Conservation (phyloP, 1,140 invertebrate species). For the Oreohelix idahoensis region DNA sequence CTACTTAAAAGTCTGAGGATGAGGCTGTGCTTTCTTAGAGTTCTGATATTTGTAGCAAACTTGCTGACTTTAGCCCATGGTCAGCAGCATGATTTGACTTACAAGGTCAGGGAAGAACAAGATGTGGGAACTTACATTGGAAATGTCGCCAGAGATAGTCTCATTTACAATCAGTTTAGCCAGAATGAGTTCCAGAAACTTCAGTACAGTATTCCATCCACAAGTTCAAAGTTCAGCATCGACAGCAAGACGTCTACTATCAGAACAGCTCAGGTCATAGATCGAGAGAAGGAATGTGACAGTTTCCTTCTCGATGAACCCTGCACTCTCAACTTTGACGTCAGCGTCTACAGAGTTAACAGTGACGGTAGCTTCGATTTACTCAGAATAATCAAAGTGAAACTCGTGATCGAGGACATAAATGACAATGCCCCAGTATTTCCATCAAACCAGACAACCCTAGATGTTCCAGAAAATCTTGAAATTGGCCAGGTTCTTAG, state of each 20-base stretch:
- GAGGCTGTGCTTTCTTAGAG: too few species aligned
- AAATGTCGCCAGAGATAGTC: slow-evolving; percentile 61
- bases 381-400: slow-evolving; percentile 64
- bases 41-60: not conserved
- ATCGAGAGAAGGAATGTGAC: slow-evolving; percentile 60
- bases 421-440: slow-evolving; percentile 95
- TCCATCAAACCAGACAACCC: slow-evolving; percentile 52
- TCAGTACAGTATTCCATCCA: slow-evolving; percentile 63
- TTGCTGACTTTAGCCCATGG: not conserved
- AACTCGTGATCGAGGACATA: slow-evolving; percentile 78
- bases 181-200: slow-evolving; percentile 57
- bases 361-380: slow-evolving; percentile 50
- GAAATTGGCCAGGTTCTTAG: slow-evolving; percentile 78
- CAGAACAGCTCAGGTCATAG: slow-evolving; percentile 53
- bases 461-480: slow-evolving; percentile 72
- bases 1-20: too few species aligned
- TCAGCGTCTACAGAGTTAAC: slow-evolving; percentile 55
- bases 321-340: slow-evolving; percentile 59
- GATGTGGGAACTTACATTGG: slow-evolving; percentile 57
- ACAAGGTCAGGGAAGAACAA: slow-evolving; percentile 59
- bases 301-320: slow-evolving; percentile 34
- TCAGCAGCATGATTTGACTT: slow-evolving; percentile 41
- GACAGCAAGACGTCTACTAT: slow-evolving; percentile 62
- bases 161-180: slow-evolving; percentile 56
- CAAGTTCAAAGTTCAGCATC: slow-evolving; percentile 55